phyloP scores from a whole-genome alignment of 2,888 invertebrate genomes.

The Leptinotarsa juncta region DNA sequence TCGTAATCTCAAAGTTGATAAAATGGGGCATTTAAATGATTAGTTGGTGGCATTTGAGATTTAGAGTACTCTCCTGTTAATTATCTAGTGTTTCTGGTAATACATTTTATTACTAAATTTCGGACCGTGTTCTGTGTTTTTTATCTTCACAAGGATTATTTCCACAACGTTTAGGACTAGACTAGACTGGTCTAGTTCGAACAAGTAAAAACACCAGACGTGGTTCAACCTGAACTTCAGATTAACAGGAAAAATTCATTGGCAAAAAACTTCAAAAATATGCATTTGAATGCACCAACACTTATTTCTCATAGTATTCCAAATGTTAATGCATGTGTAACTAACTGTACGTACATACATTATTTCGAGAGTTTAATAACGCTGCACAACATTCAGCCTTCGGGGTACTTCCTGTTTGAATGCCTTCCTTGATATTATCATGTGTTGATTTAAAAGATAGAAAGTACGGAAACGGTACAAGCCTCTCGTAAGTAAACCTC shows the following conservation, averaged over 20 bases:
- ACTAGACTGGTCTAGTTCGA: no score
- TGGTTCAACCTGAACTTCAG: no score
- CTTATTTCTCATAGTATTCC: background rate
- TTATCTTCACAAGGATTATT: no score
- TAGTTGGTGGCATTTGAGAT: no score
- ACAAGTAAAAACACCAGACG: no score
- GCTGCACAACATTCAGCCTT: conserved; percentile 26
- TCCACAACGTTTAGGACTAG: no score
- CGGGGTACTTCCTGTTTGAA: conserved; percentile 33
- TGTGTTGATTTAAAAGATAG: conserved; percentile 32
- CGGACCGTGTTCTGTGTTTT: no score
- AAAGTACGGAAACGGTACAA: conserved; percentile 31
- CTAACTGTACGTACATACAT: conserved; percentile 31
- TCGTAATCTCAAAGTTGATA: no score
- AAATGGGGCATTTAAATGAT: no score
- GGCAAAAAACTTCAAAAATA: background rate
- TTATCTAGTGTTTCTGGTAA: no score
- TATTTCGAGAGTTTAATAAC: conserved; percentile 31
- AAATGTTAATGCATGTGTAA: conserved; percentile 11
- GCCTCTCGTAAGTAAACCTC: conserved; percentile 28
- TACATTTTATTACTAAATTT: no score
- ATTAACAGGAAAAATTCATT: background rate
- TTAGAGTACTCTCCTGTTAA: no score
- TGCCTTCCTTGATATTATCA: conserved; percentile 33
- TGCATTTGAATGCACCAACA: background rate